These are phyloP conservation scores for Sitophilus oryzae DNA, from an alignment of 1,140 invertebrate genomes.

Conservation along the genomic window DNA sequence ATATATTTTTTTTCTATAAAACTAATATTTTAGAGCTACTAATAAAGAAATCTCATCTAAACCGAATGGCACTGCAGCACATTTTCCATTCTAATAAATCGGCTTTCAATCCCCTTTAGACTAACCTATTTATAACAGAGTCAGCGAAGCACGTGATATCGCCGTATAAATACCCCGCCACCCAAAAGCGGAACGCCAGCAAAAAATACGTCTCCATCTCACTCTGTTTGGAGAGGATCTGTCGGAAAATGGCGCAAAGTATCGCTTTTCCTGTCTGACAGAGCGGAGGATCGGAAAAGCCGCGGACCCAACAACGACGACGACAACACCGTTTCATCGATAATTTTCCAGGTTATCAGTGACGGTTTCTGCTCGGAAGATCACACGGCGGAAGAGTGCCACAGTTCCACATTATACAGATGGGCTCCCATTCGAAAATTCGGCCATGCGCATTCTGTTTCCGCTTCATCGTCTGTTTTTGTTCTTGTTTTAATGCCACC, in stretches of 20 bases:
- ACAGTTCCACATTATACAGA: neutral
- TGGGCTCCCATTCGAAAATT: too few relatives aligned
- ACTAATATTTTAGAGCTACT: too few relatives aligned
- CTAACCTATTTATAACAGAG: conserved; percentile 22
- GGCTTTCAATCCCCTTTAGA: conserved; percentile 4
- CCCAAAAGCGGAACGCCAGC: conserved; percentile 8
- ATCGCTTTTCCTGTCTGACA: conserved; percentile 20
- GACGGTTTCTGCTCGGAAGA: conserved; percentile 13
- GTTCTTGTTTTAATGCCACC: too few relatives aligned
- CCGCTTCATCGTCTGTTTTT: too few relatives aligned
- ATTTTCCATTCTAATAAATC: conserved; percentile 9
- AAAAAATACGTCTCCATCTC: conserved; percentile 6
- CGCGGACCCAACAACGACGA: too few relatives aligned
- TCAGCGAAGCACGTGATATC: conserved; percentile 14
- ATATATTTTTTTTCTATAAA: too few relatives aligned
- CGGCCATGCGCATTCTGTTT: too few relatives aligned
- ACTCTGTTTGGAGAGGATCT: neutral
- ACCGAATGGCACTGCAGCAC: neutral
- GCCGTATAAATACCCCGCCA: neutral
- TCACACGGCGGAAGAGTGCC: conserved; percentile 6
- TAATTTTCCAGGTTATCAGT: conserved; percentile 21
- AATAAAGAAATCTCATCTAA: too few relatives aligned
- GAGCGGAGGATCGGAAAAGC: conserved; percentile 11
- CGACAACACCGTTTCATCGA: too few relatives aligned
- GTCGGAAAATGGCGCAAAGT: conserved; percentile 16